Evolutionary conservation across 2,888 invertebrate genomes (phyloP), one percentile per base, ranked within the genome.

Genomic region (Sinhomidia bicolor): DNA sequence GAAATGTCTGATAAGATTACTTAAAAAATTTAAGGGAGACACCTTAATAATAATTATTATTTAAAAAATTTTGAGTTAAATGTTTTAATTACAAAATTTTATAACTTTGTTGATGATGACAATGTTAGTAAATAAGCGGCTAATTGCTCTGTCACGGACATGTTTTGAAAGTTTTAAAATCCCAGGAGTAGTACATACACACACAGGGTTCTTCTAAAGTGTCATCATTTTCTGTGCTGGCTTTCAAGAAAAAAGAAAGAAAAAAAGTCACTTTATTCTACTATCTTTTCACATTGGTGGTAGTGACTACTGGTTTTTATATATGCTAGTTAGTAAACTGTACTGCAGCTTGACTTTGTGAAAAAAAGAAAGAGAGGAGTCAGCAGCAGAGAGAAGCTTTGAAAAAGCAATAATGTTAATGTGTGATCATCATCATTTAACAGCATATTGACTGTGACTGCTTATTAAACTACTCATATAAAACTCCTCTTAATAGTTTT

Each of bases 221-320:
- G 82, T 82, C 68, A 51, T 82, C 82, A 23, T 62, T n/a, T 29
- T 62, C 54, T 32, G 4, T 51, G 12, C 68, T 23, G n/a, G 44
- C 65, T 2, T 51, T 51, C n/a, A 51, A 51, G 54, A 32, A 60
- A 54, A 10, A 80, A 20, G 17, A 32, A 68, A 82, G 82, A 10
- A 80, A 20, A 41, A 32, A 68, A 82, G 82, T 68, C 51, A 82
- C 65, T 47, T 3, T 6, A 20, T 74, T 41, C n/a, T 81, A 23
- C 23, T 20, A 23, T 23, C 9, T 57, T 81, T 47, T 62, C 65
- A n/a, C 29, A 51, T 65, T 44, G 81, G 44, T 62, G 62, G 65
- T 44, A 65, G 44, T 62, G 62, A 81, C 81, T 81, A 81, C 81
- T 81, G 81, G 81, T 81, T 81, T 65, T 54, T 36, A 47, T 78